Conservation (phyloP, 23 tunicate species). For the Trididemnum nubilum region DNA sequence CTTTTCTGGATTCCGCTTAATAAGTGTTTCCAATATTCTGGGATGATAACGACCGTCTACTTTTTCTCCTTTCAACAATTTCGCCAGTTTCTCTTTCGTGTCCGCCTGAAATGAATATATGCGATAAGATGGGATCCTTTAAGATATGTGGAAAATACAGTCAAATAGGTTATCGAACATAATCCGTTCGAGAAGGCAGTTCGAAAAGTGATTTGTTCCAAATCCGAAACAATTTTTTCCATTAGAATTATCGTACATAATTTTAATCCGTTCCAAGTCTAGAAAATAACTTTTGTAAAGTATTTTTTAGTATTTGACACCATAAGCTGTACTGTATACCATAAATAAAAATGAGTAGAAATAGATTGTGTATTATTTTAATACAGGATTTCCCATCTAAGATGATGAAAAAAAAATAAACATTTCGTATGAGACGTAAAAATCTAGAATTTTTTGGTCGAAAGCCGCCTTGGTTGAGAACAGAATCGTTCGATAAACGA, state of each 20-base stretch:
- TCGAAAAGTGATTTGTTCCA: no score
- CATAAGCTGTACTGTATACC: no score
- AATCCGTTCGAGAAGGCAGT: no score
- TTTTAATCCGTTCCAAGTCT: background rate
- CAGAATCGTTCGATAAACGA: no score
- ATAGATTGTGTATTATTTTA: background rate
- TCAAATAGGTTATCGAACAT: background rate
- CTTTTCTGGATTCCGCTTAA: conserved; percentile 14
- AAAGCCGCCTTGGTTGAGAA: no score
- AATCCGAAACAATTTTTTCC: no score
- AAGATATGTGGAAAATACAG: background rate
- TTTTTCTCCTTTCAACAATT: conserved; percentile 14
- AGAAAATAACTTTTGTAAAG: background rate
- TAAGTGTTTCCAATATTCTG: background rate
- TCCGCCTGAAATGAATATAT: background rate
- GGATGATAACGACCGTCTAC: conserved; percentile 15
- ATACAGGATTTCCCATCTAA: no score
- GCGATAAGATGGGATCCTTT: background rate
- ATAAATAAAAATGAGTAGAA: no score
- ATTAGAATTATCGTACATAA: background rate
- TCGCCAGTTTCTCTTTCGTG: background rate
- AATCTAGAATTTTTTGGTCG: no score
- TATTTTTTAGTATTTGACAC: no score
- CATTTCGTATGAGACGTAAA: no score
- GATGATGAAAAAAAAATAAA: no score